phyloP scores from a whole-genome alignment of 2,888 invertebrate genomes.

The Pseudoips prasinana region DNA sequence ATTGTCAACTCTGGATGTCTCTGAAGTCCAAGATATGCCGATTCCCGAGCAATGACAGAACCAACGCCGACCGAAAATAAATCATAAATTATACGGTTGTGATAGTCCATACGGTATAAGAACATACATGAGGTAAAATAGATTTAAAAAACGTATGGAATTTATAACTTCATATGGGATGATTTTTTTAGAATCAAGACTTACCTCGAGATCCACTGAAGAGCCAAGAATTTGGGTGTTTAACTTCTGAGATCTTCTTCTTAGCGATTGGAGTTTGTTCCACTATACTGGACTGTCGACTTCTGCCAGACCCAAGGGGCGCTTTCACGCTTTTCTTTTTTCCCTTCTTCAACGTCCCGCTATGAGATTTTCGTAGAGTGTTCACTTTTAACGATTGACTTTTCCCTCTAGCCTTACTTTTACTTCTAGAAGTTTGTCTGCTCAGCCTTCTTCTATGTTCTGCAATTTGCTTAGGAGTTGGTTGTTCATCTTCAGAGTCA shows the following conservation, averaged over 20 bases:
- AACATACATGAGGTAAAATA: too few relatives aligned
- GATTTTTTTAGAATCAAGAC: constrained; percentile 27
- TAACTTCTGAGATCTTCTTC: constrained; percentile 61
- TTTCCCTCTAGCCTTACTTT: constrained; percentile 72
- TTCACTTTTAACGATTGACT: constrained; percentile 72
- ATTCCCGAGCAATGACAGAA: too few relatives aligned
- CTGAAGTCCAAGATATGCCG: too few relatives aligned
- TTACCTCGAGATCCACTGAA: constrained; percentile 67
- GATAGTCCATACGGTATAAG: too few relatives aligned
- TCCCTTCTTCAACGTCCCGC: constrained; percentile 69
- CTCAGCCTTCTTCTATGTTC: constrained; percentile 71
- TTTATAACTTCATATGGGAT: too few relatives aligned
- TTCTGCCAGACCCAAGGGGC: constrained; percentile 51
- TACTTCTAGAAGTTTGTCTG: constrained; percentile 72
- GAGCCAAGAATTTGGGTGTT: constrained; percentile 69
- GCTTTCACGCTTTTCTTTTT: constrained; percentile 69
- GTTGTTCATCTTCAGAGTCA: constrained; percentile 66
- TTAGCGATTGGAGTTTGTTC: constrained; percentile 62
- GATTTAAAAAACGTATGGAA: too few relatives aligned
- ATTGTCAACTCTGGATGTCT: too few relatives aligned
- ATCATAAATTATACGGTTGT: too few relatives aligned
- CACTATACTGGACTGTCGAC: constrained; percentile 69
- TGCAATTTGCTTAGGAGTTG: constrained; percentile 53
- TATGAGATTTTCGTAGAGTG: constrained; percentile 70
- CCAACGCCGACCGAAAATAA: too few relatives aligned